Conservation (phyloP, 1,140 invertebrate species). For the Littorina saxatilis region DNA sequence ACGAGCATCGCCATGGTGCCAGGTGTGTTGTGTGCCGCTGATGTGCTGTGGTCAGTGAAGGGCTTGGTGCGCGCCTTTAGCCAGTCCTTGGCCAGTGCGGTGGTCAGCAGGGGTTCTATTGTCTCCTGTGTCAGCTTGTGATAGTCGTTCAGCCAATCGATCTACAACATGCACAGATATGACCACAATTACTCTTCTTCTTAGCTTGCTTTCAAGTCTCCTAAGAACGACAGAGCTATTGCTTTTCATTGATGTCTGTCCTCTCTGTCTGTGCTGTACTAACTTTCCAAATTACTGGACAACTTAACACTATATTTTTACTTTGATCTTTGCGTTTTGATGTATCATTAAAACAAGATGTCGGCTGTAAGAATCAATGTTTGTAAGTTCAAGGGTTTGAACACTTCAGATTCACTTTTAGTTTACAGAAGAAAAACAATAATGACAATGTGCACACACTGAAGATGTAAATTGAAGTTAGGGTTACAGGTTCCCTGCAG, state of each 20-base stretch:
- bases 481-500: no score
- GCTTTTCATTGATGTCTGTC: background rate
- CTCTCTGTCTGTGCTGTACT: background rate
- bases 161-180: constrained; percentile 42
- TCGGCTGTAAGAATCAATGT: no score
- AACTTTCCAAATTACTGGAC: background rate
- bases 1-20: background rate
- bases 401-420: no score
- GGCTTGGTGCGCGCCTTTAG: constrained; percentile 41
- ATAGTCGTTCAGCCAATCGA: constrained; percentile 62
- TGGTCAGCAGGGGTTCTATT: constrained; percentile 49
- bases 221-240: background rate
- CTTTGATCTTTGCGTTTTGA: no score
- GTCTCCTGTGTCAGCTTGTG: constrained; percentile 50
- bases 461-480: no score
- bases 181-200: background rate
- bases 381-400: no score
- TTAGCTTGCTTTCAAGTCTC: background rate
- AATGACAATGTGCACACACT: no score
- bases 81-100: constrained; percentile 54
- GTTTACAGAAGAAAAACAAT: no score
- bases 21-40: background rate
- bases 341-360: no score
- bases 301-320: no score
- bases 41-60: background rate